Evolutionary conservation across 1,140 invertebrate species (phyloP).

Genomic region (Euglossa dilemma): DNA sequence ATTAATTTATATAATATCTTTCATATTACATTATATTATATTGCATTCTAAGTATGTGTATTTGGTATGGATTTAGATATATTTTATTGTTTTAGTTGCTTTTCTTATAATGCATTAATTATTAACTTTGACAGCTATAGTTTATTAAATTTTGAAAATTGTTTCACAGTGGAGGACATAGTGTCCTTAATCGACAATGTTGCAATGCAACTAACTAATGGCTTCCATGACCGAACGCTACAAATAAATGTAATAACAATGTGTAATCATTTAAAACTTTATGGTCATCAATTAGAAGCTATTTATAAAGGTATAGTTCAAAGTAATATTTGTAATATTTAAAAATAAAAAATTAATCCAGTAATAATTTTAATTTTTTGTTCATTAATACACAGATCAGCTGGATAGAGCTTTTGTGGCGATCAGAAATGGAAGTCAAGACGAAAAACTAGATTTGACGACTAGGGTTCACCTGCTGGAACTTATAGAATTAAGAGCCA

Average conservation of each 20-base stretch:
- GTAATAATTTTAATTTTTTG: slow-evolving; percentile 61
- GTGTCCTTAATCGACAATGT: slow-evolving; percentile 88
- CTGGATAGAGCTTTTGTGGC: slow-evolving; percentile 90
- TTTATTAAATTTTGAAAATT: slow-evolving; percentile 13
- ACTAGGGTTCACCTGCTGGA: slow-evolving; percentile 93
- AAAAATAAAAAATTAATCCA: slow-evolving; percentile 56
- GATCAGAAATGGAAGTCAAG: slow-evolving; percentile 93
- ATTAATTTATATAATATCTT: neutral
- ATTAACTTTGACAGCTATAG: neutral
- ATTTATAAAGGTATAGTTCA: slow-evolving; percentile 86
- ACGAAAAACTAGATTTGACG: slow-evolving; percentile 89
- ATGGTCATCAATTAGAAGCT: slow-evolving; percentile 88
- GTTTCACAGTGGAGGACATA: slow-evolving; percentile 86
- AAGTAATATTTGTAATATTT: slow-evolving; percentile 55
- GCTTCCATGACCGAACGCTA: slow-evolving; percentile 84
- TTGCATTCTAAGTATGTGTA: slow-evolving; percentile 21
- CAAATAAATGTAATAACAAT: slow-evolving; percentile 85
- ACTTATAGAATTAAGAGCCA: slow-evolving; percentile 93
- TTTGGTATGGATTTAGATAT: slow-evolving; percentile 11
- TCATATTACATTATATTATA: too few relatives aligned
- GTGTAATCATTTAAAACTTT: slow-evolving; percentile 88
- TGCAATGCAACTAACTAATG: slow-evolving; percentile 86
- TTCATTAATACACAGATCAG: slow-evolving; percentile 80
- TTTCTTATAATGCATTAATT: neutral
- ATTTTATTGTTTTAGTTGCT: neutral